Evolutionary conservation across 2,888 invertebrate species (phyloP), one percentile per base, ranked within the genome.

Genomic region (Mythimna pallens): DNA sequence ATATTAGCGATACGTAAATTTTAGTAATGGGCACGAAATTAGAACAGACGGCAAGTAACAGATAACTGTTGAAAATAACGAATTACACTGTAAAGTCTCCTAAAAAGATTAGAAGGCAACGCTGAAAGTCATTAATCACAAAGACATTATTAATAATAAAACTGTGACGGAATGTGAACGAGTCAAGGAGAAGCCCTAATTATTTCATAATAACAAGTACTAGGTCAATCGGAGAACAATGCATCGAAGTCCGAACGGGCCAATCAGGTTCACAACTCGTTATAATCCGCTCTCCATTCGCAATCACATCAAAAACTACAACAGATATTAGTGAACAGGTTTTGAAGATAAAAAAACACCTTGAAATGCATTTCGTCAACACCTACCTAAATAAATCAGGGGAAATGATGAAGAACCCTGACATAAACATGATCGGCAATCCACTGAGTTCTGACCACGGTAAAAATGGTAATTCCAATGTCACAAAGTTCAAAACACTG

Each of bases 341-440:
- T 86, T 80, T 81, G 79, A 88, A 88, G 86, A 88, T 86, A 88
- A 86, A 88, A 43, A 90, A 90, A 83, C 87, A 89, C 88, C 86
- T 90, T 87, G 86, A 90, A 88, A 90, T 80, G 70, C 80, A 86
- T 87, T 89, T 86, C 86, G 82, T 84, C 86, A 90, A 92, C 91
- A 95, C 95, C 91, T 93, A 96, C 96, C 96, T 95, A 91, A 93
- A 92, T 89, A 96, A 92, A 88, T 96, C 95, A 80, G 94, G 90
- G 78, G 95, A 93, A 88, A 96, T 91, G 89, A 96, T 94, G 89
- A 95, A 93, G 90, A 94, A 94, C 92, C 96, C 95, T 89, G 96
- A 95, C 94, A 96, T 94, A 88, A 93, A 93, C 96, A 96, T 95
- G 85, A 81, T 92, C 83, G 80, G 73, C 71, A 86, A 87, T 87